phyloP scores from a whole-genome alignment of 2,113 vertebrate genomes.

The Corynorhinus townsendii region DNA sequence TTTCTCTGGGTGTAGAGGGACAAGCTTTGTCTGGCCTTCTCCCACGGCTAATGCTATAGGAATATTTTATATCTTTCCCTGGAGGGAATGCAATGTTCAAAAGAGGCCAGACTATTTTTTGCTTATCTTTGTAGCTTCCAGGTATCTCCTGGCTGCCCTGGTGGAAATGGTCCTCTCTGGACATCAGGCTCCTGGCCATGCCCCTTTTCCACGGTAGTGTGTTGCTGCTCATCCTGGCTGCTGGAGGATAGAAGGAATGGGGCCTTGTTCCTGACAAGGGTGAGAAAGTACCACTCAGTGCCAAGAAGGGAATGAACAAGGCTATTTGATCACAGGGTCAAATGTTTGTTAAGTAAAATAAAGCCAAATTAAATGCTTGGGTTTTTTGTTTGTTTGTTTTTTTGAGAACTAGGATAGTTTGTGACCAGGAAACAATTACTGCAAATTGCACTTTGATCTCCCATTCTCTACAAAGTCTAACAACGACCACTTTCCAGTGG shows the following conservation, averaged over 20 bases:
- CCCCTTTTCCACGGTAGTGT: accelerated
- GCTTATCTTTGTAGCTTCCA: not conserved
- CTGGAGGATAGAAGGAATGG: not conserved
- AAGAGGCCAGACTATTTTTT: not conserved
- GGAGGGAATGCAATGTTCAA: too few species aligned
- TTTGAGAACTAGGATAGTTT: not conserved
- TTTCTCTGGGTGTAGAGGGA: not conserved
- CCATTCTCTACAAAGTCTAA: not conserved
- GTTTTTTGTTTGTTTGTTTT: not conserved
- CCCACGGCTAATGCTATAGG: too few species aligned
- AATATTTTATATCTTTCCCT: not conserved
- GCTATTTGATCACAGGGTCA: not conserved
- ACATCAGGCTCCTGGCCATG: not conserved
- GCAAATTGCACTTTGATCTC: not conserved
- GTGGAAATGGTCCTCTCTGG: not conserved
- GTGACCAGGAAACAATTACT: accelerated
- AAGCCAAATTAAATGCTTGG: not conserved
- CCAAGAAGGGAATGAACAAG: too few species aligned
- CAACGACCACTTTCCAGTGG: not conserved
- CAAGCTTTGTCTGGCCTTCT: not conserved
- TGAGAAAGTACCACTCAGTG: accelerated
- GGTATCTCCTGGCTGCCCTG: accelerated
- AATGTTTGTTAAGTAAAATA: too few species aligned
- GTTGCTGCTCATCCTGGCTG: not conserved
- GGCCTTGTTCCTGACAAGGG: not conserved